A percentile compares a stretch with the other conserved stretches of the same genome.
These are phyloP conservation scores for Microtus richardsoni DNA, from an alignment of 2,113 vertebrate species.

Conservation along the genomic window DNA sequence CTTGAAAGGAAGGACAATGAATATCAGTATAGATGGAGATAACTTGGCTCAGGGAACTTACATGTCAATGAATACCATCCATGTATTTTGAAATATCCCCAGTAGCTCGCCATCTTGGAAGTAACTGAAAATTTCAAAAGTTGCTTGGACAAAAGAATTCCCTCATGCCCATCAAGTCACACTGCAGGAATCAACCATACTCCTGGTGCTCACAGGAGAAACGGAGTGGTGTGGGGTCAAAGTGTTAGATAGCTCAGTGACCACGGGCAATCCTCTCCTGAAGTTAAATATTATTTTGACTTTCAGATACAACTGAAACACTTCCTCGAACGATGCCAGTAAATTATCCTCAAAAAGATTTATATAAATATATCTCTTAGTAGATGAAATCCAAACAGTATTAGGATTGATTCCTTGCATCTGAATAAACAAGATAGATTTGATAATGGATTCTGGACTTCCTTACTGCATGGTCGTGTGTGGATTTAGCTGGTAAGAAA, in stretches of 20 bases:
- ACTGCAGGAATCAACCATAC: background rate
- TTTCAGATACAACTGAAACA: constrained; percentile 50
- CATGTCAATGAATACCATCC: background rate
- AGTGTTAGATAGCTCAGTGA: background rate
- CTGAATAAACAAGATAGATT: constrained; percentile 70
- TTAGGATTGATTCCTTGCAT: constrained; percentile 71
- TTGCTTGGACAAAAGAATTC: background rate
- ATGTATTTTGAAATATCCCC: background rate
- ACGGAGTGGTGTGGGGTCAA: background rate
- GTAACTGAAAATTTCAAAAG: background rate
- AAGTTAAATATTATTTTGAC: constrained; percentile 60
- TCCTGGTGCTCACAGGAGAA: background rate
- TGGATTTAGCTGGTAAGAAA: constrained; percentile 70
- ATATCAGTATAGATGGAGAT: background rate
- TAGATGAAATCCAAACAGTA: constrained; percentile 74
- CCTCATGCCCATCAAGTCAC: background rate
- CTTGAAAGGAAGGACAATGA: background rate
- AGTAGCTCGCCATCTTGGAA: background rate
- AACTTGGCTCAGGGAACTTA: background rate
- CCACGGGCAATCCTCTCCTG: background rate
- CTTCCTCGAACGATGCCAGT: constrained; percentile 59
- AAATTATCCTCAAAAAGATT: constrained; percentile 51
- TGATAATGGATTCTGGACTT: constrained; percentile 68
- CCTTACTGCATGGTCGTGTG: constrained; percentile 34
- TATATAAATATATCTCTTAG: constrained; percentile 53